Evolutionary conservation across 2,888 invertebrate species (phyloP).

Genomic region (Synergus umbraculus): DNA sequence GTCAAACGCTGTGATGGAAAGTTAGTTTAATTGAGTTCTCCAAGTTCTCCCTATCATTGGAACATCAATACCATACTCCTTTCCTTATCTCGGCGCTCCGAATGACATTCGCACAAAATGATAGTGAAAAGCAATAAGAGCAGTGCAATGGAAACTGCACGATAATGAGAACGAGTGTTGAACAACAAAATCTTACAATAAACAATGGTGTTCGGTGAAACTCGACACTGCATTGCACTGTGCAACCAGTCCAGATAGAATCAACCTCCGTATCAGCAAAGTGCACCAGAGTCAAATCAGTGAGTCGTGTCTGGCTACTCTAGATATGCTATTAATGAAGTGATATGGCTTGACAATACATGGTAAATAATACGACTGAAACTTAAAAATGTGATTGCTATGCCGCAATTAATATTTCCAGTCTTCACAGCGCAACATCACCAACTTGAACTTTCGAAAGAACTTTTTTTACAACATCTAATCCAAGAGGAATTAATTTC

Average conservation of each 20-base stretch:
- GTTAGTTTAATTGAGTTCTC: background rate
- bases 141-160: background rate
- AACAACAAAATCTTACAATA: constrained; percentile 36
- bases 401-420: too few relatives aligned
- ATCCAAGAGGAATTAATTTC: constrained; percentile 23
- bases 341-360: background rate
- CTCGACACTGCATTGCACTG: background rate
- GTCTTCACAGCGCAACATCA: too few relatives aligned
- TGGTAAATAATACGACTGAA: background rate
- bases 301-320: background rate
- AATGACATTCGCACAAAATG: background rate
- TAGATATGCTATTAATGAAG: background rate
- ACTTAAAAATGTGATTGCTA: too few relatives aligned
- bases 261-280: constrained; percentile 29
- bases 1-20: background rate
- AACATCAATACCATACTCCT: background rate
- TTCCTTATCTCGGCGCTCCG: constrained; percentile 7
- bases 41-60: background rate
- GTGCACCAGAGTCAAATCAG: background rate
- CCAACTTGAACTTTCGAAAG: background rate
- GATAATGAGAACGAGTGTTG: constrained; percentile 35
- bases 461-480: background rate
- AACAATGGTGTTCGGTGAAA: constrained; percentile 31
- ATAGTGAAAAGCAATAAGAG: constrained; percentile 21
- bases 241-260: constrained; percentile 16